Conservation (phyloP, 1,140 invertebrate genomes). For the Drosophila parvula region DNA sequence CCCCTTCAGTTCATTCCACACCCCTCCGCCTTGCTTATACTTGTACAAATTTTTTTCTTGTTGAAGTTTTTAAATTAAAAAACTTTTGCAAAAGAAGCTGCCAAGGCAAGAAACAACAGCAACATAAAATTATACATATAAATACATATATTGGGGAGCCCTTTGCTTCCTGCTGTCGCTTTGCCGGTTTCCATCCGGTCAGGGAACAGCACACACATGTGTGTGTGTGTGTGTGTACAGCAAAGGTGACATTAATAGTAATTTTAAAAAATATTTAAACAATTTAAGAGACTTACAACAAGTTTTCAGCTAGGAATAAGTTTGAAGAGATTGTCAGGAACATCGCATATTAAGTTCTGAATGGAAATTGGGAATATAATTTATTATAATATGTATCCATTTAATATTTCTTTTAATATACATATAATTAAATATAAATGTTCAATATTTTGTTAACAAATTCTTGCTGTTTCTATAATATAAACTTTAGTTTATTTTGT, state of each 20-base stretch:
- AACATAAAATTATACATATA: constrained; percentile 39
- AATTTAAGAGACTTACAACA: no score
- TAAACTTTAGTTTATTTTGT: no score
- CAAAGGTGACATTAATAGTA: not conserved
- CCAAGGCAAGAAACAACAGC: constrained; percentile 24
- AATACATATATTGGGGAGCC: constrained; percentile 13
- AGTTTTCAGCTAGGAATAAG: no score
- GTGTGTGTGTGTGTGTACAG: constrained; percentile 10
- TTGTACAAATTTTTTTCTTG: constrained; percentile 13
- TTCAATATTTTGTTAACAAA: no score
- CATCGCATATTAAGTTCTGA: no score
- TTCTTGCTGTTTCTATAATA: not conserved
- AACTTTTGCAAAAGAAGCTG: constrained; percentile 66
- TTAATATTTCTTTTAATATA: no score
- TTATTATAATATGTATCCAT: no score
- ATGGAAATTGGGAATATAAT: no score
- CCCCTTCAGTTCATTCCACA: not conserved
- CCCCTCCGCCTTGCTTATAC: constrained; percentile 7
- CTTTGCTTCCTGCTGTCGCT: constrained; percentile 10
- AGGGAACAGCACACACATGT: constrained; percentile 3
- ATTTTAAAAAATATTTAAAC: not conserved
- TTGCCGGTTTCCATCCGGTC: constrained; percentile 6
- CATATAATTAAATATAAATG: no score
- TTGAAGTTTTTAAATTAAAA: constrained; percentile 79
- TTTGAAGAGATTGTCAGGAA: no score